Base-by-base conservation (phyloP, 2,888 invertebrate species). In the Agelastica alni region DNA sequence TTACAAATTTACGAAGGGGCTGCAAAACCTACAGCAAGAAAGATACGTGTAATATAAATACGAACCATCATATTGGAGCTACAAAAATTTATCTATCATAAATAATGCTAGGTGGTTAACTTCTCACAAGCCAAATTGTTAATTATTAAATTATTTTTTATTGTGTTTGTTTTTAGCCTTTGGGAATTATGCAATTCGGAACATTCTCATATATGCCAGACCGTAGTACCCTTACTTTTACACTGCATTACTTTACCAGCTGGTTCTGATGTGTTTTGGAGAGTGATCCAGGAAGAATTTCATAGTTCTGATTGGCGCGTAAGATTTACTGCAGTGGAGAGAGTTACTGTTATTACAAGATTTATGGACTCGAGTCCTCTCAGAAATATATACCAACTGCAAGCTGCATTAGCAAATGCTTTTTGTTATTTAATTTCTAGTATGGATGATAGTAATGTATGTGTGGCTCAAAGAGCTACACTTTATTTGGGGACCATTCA, bases 391-490 rank as follows among this genome's bases (percentile, higher is more conserved):
- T 84, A 87, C 51, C 85, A 87, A 1, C 79, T 99, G 42, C 96
- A 97, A 77, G 93, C 96, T 0, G 92, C 96, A 0, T 77, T 99
- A 67, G 94, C 98, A 4, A 96, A 96, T 63, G 94, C 96, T 1
- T 97, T 98, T 81, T 97, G 96, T 77, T 95, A 96, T 76, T 83
- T 98, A 51, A 91, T 99, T 64, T 93, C 93, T 48, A 92, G 95
- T 68, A 90, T 98, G 85, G 96, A 97, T 77, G 99, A 99, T 76
- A 86, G 88, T 56, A 95, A 93, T 77, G 91, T 96, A 10, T 89
- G 94, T 65, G 96, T 99, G 2, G 95, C 97, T 1, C 97, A 98
- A 77, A 82, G 95, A 65, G 89, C 96, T 2, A 91, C 93, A 1
- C 81, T 96, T 2, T 94, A 93, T 75, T 83, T 97, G 52, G 96